Conservation (phyloP, 2,797 vertebrate species). For the Phrynocephalus vlangalii region DNA sequence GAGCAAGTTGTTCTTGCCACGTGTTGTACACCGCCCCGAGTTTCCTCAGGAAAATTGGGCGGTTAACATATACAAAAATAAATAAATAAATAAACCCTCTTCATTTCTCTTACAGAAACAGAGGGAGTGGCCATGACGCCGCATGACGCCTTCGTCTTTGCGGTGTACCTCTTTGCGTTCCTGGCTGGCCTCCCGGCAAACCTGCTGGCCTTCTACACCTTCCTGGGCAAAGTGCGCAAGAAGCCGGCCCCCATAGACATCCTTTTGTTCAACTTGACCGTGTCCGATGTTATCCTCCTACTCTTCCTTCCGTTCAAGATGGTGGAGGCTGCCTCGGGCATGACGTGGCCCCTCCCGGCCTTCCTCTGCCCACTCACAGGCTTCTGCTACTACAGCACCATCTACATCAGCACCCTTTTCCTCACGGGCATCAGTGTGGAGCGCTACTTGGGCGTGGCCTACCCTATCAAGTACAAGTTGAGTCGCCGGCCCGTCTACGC, state of each 20-base stretch:
- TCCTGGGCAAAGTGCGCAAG: constrained; percentile 77
- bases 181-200: constrained; percentile 86
- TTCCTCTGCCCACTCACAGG: constrained; percentile 81
- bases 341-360: constrained; percentile 79
- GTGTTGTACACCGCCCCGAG: too few relatives aligned
- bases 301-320: constrained; percentile 88
- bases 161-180: constrained; percentile 84
- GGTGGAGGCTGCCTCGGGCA: constrained; percentile 76
- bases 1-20: too few relatives aligned
- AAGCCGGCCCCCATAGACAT: constrained; percentile 81
- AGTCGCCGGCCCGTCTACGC: constrained; percentile 80
- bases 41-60: too few relatives aligned
- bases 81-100: too few relatives aligned
- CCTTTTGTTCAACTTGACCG: constrained; percentile 88
- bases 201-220: constrained; percentile 82
- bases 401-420: constrained; percentile 90
- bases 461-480: constrained; percentile 83
- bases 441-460: constrained; percentile 88
- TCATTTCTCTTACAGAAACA: not conserved
- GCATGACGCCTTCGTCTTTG: constrained; percentile 62
- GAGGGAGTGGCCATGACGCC: not conserved
- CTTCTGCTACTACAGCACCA: constrained; percentile 89
- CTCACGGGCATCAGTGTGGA: constrained; percentile 87
- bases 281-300: constrained; percentile 88
- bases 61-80: too few relatives aligned